Percentiles rank a stretch among this genome's conserved stretches.
phyloP scores from a whole-genome alignment of 2,888 invertebrate genomes.

The Erebia palarica region DNA sequence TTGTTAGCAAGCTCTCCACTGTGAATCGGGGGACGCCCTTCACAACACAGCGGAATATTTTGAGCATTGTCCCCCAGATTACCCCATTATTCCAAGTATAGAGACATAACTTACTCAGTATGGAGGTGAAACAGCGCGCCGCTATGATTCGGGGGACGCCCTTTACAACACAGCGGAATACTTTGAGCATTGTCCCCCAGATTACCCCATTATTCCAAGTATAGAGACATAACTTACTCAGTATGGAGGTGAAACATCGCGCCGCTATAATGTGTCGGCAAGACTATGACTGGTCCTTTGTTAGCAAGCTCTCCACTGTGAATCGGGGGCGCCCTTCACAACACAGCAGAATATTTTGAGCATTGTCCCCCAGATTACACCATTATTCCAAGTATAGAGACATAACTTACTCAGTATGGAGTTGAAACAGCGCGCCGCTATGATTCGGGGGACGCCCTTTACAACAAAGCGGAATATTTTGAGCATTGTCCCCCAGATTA shows the following conservation, averaged over 20 bases:
- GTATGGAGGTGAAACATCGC: constrained; percentile 64
- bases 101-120: constrained; percentile 61
- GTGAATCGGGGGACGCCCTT: constrained; percentile 45
- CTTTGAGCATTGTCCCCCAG: no score
- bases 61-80: constrained; percentile 57
- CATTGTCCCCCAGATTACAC: constrained; percentile 53
- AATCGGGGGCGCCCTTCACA: constrained; percentile 44
- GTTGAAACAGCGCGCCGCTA: constrained; percentile 64
- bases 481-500: no score
- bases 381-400: not conserved
- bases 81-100: not conserved
- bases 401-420: constrained; percentile 68
- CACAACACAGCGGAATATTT: constrained; percentile 52
- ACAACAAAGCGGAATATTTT: no score
- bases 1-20: constrained; percentile 52
- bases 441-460: no score
- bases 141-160: constrained; percentile 14
- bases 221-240: constrained; percentile 56
- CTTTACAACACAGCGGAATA: constrained; percentile 18
- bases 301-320: constrained; percentile 48
- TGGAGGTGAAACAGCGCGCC: constrained; percentile 63
- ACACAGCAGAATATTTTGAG: constrained; percentile 54
- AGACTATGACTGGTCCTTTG: constrained; percentile 54
- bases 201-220: no score
- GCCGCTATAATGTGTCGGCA: constrained; percentile 56